These are phyloP conservation scores for Rhinophrynus dorsalis DNA, from an alignment of 2,797 vertebrate species.

Conservation along the genomic window DNA sequence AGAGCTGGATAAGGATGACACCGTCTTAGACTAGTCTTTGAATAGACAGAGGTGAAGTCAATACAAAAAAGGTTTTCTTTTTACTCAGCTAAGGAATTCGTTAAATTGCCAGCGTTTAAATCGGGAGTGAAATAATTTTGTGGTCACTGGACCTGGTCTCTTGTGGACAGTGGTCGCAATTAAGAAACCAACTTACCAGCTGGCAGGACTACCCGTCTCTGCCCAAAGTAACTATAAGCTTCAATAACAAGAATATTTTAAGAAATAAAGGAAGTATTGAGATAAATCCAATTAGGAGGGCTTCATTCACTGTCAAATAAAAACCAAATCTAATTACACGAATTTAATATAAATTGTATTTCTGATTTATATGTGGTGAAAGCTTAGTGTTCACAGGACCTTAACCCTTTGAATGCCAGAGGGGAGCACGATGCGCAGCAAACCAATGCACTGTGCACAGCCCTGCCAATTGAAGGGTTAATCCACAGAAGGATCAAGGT, in stretches of 20 bases:
- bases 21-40: too few species aligned
- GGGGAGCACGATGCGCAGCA: too few species aligned
- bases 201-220: not conserved
- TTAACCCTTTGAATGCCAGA: too few species aligned
- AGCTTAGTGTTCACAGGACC: too few species aligned
- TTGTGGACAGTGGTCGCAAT: constrained; percentile 8
- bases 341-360: too few species aligned
- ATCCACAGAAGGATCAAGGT: too few species aligned
- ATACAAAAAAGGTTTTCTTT: not conserved
- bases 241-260: constrained; percentile 28
- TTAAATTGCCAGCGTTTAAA: not conserved
- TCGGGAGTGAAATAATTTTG: constrained; percentile 4
- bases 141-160: constrained; percentile 16
- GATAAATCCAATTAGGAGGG: not conserved
- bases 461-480: too few species aligned
- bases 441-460: too few species aligned
- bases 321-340: not conserved
- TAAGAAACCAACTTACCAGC: not conserved
- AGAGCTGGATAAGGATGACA: not conserved
- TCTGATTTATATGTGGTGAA: too few species aligned
- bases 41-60: too few species aligned
- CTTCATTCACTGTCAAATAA: not conserved
- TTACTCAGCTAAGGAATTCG: not conserved
- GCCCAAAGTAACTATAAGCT: constrained; percentile 2
- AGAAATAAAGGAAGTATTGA: constrained; percentile 23